A percentile compares a stretch with the other conserved stretches of the same genome.
These are phyloP conservation scores for Stomorhina lunata DNA, from an alignment of 2,888 invertebrate genomes.

Conservation along the genomic window DNA sequence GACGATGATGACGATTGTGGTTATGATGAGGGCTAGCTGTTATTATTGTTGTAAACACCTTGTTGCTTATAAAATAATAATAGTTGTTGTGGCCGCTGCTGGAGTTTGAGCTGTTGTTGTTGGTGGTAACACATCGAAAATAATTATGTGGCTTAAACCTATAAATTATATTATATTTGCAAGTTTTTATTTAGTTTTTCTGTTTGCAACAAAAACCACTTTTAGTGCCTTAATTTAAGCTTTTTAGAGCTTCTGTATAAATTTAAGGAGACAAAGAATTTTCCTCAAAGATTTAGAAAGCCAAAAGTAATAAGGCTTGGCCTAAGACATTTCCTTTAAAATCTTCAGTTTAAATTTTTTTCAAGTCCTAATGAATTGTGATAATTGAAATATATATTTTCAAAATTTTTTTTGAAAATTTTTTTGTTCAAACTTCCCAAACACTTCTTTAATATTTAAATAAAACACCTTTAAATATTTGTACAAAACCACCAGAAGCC, in stretches of 20 bases:
- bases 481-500: not conserved
- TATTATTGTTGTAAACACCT: constrained; percentile 57
- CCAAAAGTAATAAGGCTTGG: too few relatives aligned
- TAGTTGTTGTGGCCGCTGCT: constrained; percentile 4
- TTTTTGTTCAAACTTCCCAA: not conserved
- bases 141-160: constrained; percentile 27
- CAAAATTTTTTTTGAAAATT: not conserved
- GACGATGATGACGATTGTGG: not conserved
- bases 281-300: too few relatives aligned
- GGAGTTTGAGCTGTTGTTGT: too few relatives aligned
- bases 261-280: too few relatives aligned
- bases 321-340: too few relatives aligned
- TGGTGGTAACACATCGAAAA: constrained; percentile 4
- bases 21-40: not conserved
- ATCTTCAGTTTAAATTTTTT: too few relatives aligned
- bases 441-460: not conserved
- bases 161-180: constrained; percentile 23
- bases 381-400: not conserved
- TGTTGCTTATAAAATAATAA: constrained; percentile 53
- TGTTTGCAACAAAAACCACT: not conserved
- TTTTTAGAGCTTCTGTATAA: too few relatives aligned
- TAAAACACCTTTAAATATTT: not conserved
- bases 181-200: not conserved
- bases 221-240: too few relatives aligned
- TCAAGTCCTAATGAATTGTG: too few relatives aligned